These are phyloP conservation scores for Antechinus flavipes DNA, from an alignment of 2,113 vertebrate genomes.

Conservation along the genomic window DNA sequence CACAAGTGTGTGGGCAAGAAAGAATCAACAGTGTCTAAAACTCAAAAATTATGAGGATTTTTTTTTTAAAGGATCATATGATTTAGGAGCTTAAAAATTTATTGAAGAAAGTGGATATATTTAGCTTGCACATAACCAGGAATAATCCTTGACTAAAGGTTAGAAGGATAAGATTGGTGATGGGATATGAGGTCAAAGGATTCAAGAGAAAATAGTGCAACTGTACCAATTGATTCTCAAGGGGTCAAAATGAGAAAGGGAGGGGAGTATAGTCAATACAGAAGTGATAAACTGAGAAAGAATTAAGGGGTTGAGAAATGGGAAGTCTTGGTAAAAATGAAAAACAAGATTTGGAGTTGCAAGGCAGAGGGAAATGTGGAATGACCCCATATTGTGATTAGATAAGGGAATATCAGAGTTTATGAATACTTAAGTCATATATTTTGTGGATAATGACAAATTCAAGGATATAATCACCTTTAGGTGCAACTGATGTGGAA, in stretches of 20 bases:
- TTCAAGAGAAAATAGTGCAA: not conserved
- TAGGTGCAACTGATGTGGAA: not conserved
- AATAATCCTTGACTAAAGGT: not conserved
- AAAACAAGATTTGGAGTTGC: not conserved
- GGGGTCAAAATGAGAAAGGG: not conserved
- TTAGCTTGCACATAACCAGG: not conserved
- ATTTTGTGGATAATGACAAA: not conserved
- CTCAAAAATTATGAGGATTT: not conserved
- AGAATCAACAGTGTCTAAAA: not conserved
- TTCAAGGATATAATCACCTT: not conserved
- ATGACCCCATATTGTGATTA: not conserved
- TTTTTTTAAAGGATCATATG: not conserved
- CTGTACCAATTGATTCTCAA: not conserved
- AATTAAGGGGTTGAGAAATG: not conserved
- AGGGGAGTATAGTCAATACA: not conserved
- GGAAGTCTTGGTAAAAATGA: not conserved
- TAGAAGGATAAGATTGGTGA: not conserved
- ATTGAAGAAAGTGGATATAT: not conserved
- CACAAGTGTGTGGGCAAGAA: too few species aligned
- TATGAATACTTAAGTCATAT: not conserved
- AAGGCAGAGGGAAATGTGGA: not conserved
- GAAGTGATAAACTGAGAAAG: not conserved
- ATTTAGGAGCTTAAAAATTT: not conserved
- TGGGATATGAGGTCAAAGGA: not conserved
- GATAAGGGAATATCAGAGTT: not conserved